Conservation (phyloP, 2,888 invertebrate genomes). For the Neoscelio sp. region DNA sequence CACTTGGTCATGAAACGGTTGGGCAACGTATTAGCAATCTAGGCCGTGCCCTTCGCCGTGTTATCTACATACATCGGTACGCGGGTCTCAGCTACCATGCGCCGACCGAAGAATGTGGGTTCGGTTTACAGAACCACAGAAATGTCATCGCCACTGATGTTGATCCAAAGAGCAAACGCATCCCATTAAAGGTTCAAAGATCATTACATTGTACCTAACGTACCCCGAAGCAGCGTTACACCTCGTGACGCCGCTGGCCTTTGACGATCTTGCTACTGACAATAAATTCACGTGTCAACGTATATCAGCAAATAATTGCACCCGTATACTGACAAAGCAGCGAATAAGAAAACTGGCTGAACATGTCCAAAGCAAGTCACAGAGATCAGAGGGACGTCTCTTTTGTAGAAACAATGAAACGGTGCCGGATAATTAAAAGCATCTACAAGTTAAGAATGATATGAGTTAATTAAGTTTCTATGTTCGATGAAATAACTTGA, state of each 20-base stretch:
- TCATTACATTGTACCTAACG: constrained; percentile 75
- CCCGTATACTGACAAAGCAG: constrained; percentile 61
- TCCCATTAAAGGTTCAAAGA: constrained; percentile 80
- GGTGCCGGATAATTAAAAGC: constrained; percentile 16
- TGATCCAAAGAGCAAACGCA: constrained; percentile 76
- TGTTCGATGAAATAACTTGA: too few species aligned
- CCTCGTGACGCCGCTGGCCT: constrained; percentile 79
- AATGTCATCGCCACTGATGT: constrained; percentile 66
- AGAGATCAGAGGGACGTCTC: too few species aligned
- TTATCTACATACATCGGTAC: constrained; percentile 45
- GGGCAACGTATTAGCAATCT: constrained; percentile 37
- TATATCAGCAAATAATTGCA: constrained; percentile 70
- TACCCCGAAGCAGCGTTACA: constrained; percentile 74
- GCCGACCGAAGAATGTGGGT: constrained; percentile 76
- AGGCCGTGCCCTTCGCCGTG: constrained; percentile 57
- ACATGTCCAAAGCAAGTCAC: not conserved
- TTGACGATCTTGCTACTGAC: constrained; percentile 71
- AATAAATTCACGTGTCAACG: constrained; percentile 73
- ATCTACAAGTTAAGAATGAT: constrained; percentile 1
- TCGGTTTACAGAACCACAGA: constrained; percentile 71
- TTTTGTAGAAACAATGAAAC: not conserved
- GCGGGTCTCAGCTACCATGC: constrained; percentile 28
- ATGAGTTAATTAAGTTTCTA: not conserved
- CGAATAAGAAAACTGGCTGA: constrained; percentile 10
- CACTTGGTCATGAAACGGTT: constrained; percentile 33